A percentile compares a stretch with the other conserved stretches of the same genome.
phyloP scores from a whole-genome alignment of 2,888 invertebrate genomes.

The Phalera bucephala region DNA sequence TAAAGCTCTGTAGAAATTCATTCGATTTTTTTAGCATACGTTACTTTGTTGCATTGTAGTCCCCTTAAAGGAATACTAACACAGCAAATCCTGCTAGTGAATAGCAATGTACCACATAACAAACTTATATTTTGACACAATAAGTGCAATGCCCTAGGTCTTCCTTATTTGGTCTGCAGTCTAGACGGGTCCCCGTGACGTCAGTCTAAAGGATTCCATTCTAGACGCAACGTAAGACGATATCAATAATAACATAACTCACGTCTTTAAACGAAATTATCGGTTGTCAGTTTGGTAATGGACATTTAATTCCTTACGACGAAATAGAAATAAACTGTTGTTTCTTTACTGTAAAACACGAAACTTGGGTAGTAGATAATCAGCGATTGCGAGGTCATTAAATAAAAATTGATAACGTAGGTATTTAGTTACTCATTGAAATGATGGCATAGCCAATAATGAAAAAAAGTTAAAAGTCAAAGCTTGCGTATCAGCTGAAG shows the following conservation, averaged over 20 bases:
- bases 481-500: too few relatives aligned
- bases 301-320: conserved; percentile 1
- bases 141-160: conserved; percentile 49
- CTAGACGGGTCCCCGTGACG: conserved; percentile 59
- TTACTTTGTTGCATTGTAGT: too few relatives aligned
- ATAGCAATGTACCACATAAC: neutral
- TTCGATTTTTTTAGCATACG: neutral
- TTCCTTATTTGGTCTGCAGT: conserved; percentile 55
- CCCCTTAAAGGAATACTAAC: neutral
- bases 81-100: neutral
- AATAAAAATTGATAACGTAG: too few relatives aligned
- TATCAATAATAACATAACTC: conserved; percentile 25
- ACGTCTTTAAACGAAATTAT: conserved; percentile 11
- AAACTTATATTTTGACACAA: conserved; percentile 3
- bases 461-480: too few relatives aligned
- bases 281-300: conserved; percentile 7
- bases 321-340: neutral
- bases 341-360: neutral
- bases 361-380: too few relatives aligned
- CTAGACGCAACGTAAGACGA: conserved; percentile 28
- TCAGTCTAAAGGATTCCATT: conserved; percentile 38
- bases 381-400: too few relatives aligned
- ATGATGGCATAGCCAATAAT: too few relatives aligned
- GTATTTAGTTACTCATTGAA: too few relatives aligned
- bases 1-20: conserved; percentile 1